These are phyloP conservation scores for Eupsilia transversa DNA, from an alignment of 2,888 invertebrate species.

Conservation along the genomic window DNA sequence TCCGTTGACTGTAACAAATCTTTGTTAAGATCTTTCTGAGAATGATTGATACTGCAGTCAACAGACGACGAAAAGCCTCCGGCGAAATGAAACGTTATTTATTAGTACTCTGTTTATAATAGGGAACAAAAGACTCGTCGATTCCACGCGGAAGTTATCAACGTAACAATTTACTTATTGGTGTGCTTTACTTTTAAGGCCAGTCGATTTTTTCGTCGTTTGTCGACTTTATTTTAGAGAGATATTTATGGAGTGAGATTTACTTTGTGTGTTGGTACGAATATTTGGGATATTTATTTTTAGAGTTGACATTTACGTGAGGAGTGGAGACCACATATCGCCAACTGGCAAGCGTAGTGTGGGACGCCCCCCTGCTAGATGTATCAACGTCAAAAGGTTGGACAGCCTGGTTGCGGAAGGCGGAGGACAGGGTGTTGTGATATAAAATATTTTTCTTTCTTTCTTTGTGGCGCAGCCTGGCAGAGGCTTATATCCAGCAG, in stretches of 20 bases:
- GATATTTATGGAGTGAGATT: conserved; percentile 50
- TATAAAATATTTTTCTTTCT: too few relatives aligned
- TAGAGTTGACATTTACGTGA: background rate
- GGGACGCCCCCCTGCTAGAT: too few relatives aligned
- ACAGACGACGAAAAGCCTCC: conserved; percentile 78
- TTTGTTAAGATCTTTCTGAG: conserved; percentile 77
- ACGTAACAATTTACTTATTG: conserved; percentile 80
- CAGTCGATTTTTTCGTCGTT: conserved; percentile 57
- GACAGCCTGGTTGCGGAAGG: too few relatives aligned
- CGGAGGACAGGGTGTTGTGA: too few relatives aligned
- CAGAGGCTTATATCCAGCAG: too few relatives aligned
- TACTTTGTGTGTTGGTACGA: conserved; percentile 12
- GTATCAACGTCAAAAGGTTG: too few relatives aligned
- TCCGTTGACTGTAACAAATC: conserved; percentile 83
- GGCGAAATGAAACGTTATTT: conserved; percentile 81
- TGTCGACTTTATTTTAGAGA: conserved; percentile 42
- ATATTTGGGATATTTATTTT: conserved; percentile 7
- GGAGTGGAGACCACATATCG: too few relatives aligned
- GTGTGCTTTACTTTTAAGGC: conserved; percentile 64
- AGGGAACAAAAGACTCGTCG: conserved; percentile 77
- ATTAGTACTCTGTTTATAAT: conserved; percentile 82
- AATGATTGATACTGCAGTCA: conserved; percentile 83
- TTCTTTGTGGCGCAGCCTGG: too few relatives aligned
- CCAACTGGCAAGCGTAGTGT: too few relatives aligned
- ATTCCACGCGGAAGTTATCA: conserved; percentile 76